Evolutionary conservation across 2,888 invertebrate species (phyloP).

Genomic region (Drosophila atroscutellata): DNA sequence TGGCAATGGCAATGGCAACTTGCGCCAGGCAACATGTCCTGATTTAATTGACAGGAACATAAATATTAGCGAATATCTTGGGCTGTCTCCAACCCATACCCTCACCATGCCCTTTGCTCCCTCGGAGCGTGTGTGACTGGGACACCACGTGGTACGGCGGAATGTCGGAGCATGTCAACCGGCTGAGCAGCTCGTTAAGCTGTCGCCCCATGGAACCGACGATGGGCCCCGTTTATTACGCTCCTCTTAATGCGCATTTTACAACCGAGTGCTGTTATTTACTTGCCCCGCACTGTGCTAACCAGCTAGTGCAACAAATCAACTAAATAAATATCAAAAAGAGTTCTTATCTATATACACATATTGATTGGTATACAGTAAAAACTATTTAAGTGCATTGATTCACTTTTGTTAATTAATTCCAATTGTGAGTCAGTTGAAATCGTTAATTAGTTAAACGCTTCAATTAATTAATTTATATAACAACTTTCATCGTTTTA

Average conservation of each 20-base stretch:
- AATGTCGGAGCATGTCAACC: constrained; percentile 56
- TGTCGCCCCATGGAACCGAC: constrained; percentile 50
- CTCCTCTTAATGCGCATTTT: constrained; percentile 73
- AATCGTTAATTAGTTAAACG: constrained; percentile 17
- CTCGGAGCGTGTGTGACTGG: constrained; percentile 62
- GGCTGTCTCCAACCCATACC: constrained; percentile 37
- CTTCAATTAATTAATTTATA: background rate
- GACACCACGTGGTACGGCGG: constrained; percentile 29
- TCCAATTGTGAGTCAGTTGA: constrained; percentile 4
- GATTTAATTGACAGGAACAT: constrained; percentile 85
- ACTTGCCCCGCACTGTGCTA: constrained; percentile 42
- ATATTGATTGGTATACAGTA: background rate
- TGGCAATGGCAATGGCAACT: constrained; percentile 32
- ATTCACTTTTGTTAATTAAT: constrained; percentile 21
- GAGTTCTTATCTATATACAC: background rate
- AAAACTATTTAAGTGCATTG: constrained; percentile 9
- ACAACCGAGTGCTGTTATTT: constrained; percentile 68
- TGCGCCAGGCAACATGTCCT: constrained; percentile 75
- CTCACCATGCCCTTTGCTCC: background rate
- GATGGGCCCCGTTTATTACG: constrained; percentile 67
- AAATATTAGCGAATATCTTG: constrained; percentile 83
- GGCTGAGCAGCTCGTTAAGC: constrained; percentile 77
- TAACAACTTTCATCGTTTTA: constrained; percentile 21
- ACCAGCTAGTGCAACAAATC: constrained; percentile 1
- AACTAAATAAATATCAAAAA: constrained; percentile 12